Evolutionary conservation across 2,888 invertebrate genomes (phyloP).

Genomic region (Caenorhabditis becei): DNA sequence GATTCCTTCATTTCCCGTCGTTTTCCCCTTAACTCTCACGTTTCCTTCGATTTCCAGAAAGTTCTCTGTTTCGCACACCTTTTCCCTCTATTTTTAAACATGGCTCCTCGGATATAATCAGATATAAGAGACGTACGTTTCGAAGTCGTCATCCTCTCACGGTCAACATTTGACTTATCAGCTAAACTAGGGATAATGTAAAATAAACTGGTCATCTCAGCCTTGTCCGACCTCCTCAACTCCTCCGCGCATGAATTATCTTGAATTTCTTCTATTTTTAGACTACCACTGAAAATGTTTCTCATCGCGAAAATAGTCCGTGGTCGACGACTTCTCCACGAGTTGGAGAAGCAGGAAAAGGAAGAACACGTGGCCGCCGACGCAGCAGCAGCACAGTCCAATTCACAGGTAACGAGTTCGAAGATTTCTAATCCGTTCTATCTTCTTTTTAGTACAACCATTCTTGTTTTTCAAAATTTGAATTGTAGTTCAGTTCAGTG

Average conservation of each 20-base stretch:
- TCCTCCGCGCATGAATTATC: conserved; percentile 1
- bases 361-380: conserved; percentile 71
- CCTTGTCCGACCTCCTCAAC: not conserved
- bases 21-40: not conserved
- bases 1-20: not conserved
- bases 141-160: not conserved
- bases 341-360: conserved; percentile 78
- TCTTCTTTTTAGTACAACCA: no score
- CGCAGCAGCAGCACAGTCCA: conserved; percentile 56
- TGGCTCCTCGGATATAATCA: not conserved
- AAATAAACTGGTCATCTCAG: not conserved
- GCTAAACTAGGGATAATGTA: not conserved
- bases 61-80: no score
- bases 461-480: no score
- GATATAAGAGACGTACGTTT: not conserved
- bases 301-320: conserved; percentile 80
- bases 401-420: conserved; percentile 37
- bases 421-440: no score
- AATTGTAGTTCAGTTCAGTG: no score
- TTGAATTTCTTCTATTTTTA: conserved; percentile 8
- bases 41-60: not conserved
- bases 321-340: conserved; percentile 79
- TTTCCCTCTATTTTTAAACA: not conserved
- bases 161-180: not conserved
- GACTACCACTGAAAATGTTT: conserved; percentile 71